Percentiles rank a stretch among this genome's conserved stretches.
Evolutionary conservation across 2,113 vertebrate genomes (phyloP).

Genomic region (Excalfactoria chinensis): DNA sequence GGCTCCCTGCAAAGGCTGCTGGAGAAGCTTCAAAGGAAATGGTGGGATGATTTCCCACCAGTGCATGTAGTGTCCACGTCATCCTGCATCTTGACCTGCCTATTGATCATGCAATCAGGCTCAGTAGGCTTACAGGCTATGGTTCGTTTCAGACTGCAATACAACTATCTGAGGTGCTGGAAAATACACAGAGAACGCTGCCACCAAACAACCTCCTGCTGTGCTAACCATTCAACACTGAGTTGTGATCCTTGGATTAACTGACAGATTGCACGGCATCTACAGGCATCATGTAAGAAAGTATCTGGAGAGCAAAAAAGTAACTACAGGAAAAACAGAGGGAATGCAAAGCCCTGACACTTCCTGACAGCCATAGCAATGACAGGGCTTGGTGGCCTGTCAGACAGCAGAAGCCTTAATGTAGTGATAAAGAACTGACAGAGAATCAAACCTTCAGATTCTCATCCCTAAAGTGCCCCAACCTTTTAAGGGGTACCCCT

Average conservation of each 20-base stretch:
- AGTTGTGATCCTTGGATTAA: not conserved
- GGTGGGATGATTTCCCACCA: not conserved
- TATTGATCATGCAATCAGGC: not conserved
- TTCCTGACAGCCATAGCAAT: not conserved
- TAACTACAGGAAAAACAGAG: not conserved
- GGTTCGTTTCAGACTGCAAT: not conserved
- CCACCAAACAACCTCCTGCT: not conserved
- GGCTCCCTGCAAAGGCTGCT: not conserved
- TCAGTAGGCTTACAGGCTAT: not conserved
- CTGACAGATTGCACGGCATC: not conserved
- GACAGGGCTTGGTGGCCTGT: not conserved
- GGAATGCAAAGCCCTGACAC: not conserved
- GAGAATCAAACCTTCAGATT: not conserved
- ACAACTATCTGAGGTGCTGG: not conserved
- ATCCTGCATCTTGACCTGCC: not conserved
- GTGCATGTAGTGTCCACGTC: not conserved
- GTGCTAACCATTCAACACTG: not conserved
- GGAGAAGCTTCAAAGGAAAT: not conserved
- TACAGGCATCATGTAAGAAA: not conserved
- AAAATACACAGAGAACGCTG: not conserved
- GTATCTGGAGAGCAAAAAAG: not conserved
- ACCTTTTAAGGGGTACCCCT: too few relatives aligned
- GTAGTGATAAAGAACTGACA: not conserved
- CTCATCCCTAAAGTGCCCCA: not conserved
- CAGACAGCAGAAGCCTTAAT: not conserved